Percentiles rank a stretch among this genome's conserved stretches.
Conservation (phyloP, 2,888 invertebrate genomes). For the Megalurothrips usitatus region DNA sequence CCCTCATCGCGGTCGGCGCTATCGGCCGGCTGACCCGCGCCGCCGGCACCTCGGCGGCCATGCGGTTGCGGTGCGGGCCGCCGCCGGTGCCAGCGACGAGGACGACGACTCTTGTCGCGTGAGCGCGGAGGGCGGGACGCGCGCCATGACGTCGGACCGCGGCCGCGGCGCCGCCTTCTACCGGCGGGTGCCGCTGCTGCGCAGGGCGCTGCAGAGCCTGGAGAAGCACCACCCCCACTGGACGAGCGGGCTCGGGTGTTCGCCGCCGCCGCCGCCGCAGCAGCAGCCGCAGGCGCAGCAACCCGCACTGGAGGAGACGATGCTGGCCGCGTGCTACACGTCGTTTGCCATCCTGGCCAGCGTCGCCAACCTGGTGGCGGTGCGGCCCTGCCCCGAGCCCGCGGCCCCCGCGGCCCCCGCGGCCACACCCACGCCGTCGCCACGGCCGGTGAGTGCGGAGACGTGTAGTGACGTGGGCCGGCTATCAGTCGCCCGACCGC, state of each 20-base stretch:
- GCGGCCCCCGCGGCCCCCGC: no score
- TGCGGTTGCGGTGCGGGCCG: no score
- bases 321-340: conserved; percentile 1
- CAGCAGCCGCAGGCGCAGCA: not conserved
- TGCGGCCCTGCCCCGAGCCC: not conserved
- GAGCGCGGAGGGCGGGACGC: not conserved
- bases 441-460: no score
- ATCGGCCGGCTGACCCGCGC: no score
- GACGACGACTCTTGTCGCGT: no score
- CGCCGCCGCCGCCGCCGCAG: not conserved
- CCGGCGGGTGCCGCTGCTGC: not conserved
- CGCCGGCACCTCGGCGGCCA: no score
- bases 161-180: not conserved
- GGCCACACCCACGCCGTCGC: no score
- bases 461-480: no score
- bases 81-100: no score
- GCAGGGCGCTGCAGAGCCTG: not conserved
- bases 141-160: not conserved
- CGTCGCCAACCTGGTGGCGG: not conserved
- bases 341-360: not conserved
- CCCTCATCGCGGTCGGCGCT: no score
- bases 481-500: no score
- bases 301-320: not conserved
- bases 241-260: no score
- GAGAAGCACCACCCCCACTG: not conserved